Percentiles rank a stretch among this genome's conserved stretches.
phyloP scores from a whole-genome alignment of 2,797 vertebrate species.

The Labroides dimidiatus region DNA sequence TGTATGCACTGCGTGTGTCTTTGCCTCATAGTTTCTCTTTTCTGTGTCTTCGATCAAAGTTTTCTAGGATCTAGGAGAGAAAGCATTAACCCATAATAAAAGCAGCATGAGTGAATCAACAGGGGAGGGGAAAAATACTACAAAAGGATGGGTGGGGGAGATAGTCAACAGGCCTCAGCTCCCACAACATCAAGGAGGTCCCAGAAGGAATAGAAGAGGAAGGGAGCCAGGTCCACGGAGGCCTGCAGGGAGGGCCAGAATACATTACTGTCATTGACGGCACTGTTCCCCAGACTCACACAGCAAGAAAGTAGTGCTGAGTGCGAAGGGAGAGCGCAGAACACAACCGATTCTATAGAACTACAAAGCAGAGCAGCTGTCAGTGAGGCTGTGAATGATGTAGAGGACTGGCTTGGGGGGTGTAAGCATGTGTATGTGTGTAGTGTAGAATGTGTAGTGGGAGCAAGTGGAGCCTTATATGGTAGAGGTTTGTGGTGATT shows the following conservation, averaged over 20 bases:
- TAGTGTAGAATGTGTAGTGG: conserved; percentile 9
- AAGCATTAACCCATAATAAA: conserved; percentile 72
- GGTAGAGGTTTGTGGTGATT: neutral
- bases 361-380: conserved; percentile 60
- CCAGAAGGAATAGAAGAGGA: conserved; percentile 59
- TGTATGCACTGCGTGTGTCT: conserved; percentile 8
- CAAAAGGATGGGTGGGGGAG: conserved; percentile 59
- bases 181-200: conserved; percentile 70
- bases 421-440: conserved; percentile 20
- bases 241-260: conserved; percentile 56
- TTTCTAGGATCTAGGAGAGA: conserved; percentile 24
- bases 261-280: conserved; percentile 73
- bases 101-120: conserved; percentile 59
- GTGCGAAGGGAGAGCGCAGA: conserved; percentile 37
- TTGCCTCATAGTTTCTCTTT: conserved; percentile 10
- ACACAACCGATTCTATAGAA: conserved; percentile 49
- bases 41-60: conserved; percentile 4
- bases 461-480: conserved; percentile 4
- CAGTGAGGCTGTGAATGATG: conserved; percentile 47
- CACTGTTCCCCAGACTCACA: conserved; percentile 56
- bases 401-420: conserved; percentile 10
- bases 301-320: conserved; percentile 47
- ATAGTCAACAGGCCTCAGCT: conserved; percentile 73
- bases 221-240: conserved; percentile 66
- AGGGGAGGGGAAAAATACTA: conserved; percentile 58